These are phyloP conservation scores for Pleuronectes platessa DNA, from an alignment of 2,113 vertebrate species.

Conservation along the genomic window DNA sequence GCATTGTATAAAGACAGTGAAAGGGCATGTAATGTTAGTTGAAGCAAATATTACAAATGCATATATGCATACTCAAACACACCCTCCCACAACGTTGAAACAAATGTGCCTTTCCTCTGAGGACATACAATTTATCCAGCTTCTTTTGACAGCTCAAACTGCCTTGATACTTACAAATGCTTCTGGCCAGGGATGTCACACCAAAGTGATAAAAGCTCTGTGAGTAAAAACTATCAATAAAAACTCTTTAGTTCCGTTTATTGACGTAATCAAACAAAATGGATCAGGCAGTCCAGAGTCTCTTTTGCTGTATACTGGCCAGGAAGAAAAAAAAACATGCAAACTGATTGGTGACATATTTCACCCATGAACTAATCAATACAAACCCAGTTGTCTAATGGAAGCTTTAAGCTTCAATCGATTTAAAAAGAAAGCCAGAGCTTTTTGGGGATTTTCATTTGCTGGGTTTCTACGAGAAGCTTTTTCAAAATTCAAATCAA, in stretches of 20 bases:
- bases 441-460: neutral
- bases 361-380: slow-evolving; percentile 7
- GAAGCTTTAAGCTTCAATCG: neutral
- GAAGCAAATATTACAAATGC: slow-evolving; percentile 7
- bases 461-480: neutral
- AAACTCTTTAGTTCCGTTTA: no score
- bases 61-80: neutral
- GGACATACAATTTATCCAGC: neutral
- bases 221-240: no score
- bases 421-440: neutral
- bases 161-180: neutral
- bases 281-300: no score
- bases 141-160: neutral
- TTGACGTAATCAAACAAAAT: no score
- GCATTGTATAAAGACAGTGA: neutral
- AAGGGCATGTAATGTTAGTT: neutral
- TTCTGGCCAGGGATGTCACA: neutral
- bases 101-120: neutral
- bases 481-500: no score
- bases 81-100: neutral
- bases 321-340: neutral
- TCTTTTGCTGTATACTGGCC: no score
- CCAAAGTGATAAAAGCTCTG: neutral
- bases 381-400: slow-evolving; percentile 16
- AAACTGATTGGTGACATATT: slow-evolving; percentile 10